These are phyloP conservation scores for Stenolophus ochropezus DNA, from an alignment of 2,888 invertebrate species.

Conservation along the genomic window DNA sequence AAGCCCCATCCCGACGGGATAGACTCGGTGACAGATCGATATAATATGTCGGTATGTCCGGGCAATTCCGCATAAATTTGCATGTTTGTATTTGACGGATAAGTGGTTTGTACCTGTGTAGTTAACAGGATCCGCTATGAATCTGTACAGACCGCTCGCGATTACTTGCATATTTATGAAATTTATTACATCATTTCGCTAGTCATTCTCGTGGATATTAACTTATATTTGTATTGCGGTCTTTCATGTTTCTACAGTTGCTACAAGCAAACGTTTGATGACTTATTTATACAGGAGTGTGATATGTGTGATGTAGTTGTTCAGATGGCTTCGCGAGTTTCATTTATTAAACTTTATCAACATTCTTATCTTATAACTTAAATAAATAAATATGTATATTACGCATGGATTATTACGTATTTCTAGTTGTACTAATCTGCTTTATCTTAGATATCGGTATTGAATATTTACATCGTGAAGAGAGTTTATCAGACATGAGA, in stretches of 20 bases:
- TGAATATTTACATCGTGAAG: too few species aligned
- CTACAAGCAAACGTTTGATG: not conserved
- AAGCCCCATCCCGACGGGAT: not conserved
- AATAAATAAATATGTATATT: too few species aligned
- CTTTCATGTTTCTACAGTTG: not conserved
- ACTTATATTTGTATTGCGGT: constrained; percentile 25
- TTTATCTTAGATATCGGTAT: too few species aligned
- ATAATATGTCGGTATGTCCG: constrained; percentile 25
- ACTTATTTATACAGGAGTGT: not conserved
- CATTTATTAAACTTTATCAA: too few species aligned
- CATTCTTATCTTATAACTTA: too few species aligned
- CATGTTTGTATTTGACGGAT: constrained; percentile 32
- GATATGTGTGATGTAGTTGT: not conserved
- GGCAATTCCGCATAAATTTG: constrained; percentile 23
- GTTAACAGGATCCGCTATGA: constrained; percentile 31
- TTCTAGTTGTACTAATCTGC: too few species aligned
- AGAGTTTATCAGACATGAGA: too few species aligned
- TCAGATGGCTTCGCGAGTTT: not conserved
- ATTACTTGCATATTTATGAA: constrained; percentile 42
- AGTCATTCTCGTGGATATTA: constrained; percentile 31
- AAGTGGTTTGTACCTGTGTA: constrained; percentile 33
- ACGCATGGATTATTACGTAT: too few species aligned
- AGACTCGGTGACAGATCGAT: constrained; percentile 29
- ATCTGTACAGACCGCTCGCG: constrained; percentile 6
- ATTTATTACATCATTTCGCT: constrained; percentile 35